A percentile compares a stretch with the other conserved stretches of the same genome.
phyloP scores from a whole-genome alignment of 2,888 invertebrate genomes.

The Dryadula phaetusa region DNA sequence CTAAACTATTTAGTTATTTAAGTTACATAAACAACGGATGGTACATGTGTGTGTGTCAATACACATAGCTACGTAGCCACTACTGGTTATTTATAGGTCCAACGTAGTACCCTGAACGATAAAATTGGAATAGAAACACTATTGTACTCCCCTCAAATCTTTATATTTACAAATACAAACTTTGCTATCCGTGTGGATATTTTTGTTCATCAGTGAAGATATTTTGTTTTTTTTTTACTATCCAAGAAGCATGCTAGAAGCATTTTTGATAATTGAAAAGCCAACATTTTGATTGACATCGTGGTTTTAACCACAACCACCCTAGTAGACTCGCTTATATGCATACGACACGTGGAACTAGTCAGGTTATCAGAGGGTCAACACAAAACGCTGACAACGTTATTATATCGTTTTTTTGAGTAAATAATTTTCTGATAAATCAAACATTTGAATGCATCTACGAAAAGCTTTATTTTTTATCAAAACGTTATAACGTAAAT shows the following conservation, averaged over 20 bases:
- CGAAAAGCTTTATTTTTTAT: too few species aligned
- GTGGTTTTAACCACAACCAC: neutral
- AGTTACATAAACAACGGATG: constrained; percentile 6
- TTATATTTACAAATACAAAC: neutral
- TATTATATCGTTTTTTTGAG: too few species aligned
- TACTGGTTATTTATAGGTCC: constrained; percentile 5
- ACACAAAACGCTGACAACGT: neutral
- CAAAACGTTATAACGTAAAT: too few species aligned
- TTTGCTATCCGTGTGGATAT: neutral
- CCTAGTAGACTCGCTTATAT: neutral
- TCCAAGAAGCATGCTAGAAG: too few species aligned
- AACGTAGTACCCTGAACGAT: neutral
- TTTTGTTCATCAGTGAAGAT: too few species aligned
- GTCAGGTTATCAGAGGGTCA: constrained; percentile 3
- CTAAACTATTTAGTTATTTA: neutral
- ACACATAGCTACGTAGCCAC: neutral
- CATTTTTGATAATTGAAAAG: neutral
- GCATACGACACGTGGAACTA: neutral
- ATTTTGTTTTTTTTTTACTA: too few species aligned
- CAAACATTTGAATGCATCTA: too few species aligned
- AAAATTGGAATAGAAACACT: constrained; percentile 12
- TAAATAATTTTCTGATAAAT: too few species aligned
- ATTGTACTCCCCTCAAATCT: neutral
- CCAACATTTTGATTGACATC: neutral
- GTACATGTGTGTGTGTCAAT: neutral